Evolutionary conservation across 2,888 invertebrate genomes (phyloP).

Genomic region (Parascotia fuliginaria): DNA sequence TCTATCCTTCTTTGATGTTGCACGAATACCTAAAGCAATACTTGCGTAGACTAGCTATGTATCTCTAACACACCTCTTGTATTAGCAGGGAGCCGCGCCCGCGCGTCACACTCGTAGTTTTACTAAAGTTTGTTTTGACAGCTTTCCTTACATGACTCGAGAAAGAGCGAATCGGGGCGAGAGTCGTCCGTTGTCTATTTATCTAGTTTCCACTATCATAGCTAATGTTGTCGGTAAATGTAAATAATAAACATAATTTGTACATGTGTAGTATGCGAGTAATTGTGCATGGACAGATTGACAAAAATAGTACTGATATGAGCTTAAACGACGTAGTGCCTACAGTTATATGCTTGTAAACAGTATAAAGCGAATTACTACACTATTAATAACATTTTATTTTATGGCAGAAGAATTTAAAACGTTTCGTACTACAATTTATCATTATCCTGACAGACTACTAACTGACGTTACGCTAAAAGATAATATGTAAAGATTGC

Average conservation of each 20-base stretch:
- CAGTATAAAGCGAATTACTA: slow-evolving; percentile 66
- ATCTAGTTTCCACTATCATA: slow-evolving; percentile 42
- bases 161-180: slow-evolving; percentile 24
- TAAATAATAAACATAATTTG: slow-evolving; percentile 74
- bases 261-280: slow-evolving; percentile 78
- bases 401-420: slow-evolving; percentile 55
- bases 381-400: slow-evolving; percentile 48
- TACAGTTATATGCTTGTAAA: slow-evolving; percentile 85
- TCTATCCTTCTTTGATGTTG: slow-evolving; percentile 26
- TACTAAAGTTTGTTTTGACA: slow-evolving; percentile 25
- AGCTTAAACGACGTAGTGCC: slow-evolving; percentile 89
- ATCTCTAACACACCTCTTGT: slow-evolving; percentile 10
- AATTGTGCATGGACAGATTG: slow-evolving; percentile 76
- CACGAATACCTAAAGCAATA: slow-evolving; percentile 27
- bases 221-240: slow-evolving; percentile 59
- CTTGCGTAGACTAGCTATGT: slow-evolving; percentile 24
- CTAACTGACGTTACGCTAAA: slow-evolving; percentile 40
- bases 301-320: slow-evolving; percentile 87
- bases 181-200: slow-evolving; percentile 35
- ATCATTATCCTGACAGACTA: slow-evolving; percentile 40
- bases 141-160: slow-evolving; percentile 40
- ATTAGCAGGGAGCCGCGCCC: not conserved
- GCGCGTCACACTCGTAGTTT: not conserved
- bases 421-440: slow-evolving; percentile 49
- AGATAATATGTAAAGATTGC: slow-evolving; percentile 40